Evolutionary conservation across 1,140 invertebrate genomes (phyloP), one percentile per base, ranked within the genome.

Genomic region (Atta texana): DNA sequence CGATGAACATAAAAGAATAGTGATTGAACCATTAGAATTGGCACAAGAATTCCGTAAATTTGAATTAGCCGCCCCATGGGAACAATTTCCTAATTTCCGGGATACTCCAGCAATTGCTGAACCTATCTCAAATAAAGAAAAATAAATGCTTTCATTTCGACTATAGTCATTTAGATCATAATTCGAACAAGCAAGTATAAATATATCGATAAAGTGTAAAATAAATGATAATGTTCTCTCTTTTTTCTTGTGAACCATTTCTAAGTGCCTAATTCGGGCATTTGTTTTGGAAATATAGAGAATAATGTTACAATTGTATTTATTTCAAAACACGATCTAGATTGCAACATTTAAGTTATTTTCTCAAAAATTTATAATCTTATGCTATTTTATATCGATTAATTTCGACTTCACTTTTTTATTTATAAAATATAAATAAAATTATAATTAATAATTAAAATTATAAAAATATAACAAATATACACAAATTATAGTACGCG

Each of bases 31-130:
- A 3, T 92, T 99, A 8, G 99, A 99, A 94, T 96, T 99, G 94
- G 96, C 99, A 1, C 99, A 99, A 95, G 99, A 99, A 95, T 99
- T 99, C 94, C 96, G 99, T 49, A 98, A 98, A 94, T 99, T 99
- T 95, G 99, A 99, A 93, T 96, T 99, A 78, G 98, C 97, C 76
- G 98, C 98, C 71, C 99, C 99, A 0, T 99, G 99, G 99, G 99
- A 99, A 96, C 98, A 98, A 91, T 99, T 99, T 93, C 98, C 99
- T 4, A 98, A 98, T 92, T 98, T 98, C 95, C 95, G 97, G 92
- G 95, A 96, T 84, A 93, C 95, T 39, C 95, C 96, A 69, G 94
- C 96, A 28, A 93, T 95, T 24, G 82, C 95, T 12, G 96, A 97
- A 93, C 96, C 97, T 92, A 95, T 97, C 28, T 44, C 80, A 28